Evolutionary conservation across 2,797 vertebrate species (phyloP).

Genomic region (Pempheris klunzingeri): DNA sequence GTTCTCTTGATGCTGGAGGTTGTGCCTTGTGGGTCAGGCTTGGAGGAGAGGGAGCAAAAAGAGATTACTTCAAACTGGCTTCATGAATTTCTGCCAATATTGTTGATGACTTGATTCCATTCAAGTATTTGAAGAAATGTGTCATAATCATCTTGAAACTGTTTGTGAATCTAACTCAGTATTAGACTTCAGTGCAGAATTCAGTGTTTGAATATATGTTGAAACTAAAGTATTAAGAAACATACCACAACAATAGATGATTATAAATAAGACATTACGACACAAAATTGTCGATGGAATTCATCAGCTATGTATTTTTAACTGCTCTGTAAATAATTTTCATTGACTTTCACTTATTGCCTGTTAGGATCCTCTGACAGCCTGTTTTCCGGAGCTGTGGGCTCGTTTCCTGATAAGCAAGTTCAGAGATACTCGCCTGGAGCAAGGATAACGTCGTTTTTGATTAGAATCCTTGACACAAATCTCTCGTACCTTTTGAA

Average conservation of each 20-base stretch:
- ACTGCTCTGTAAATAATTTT: background rate
- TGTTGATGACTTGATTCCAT: background rate
- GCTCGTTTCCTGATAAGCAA: conserved; percentile 53
- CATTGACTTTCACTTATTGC: conserved; percentile 24
- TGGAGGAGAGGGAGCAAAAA: background rate
- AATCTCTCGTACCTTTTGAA: conserved; percentile 68
- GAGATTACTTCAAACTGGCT: background rate
- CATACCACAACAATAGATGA: background rate
- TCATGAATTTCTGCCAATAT: background rate
- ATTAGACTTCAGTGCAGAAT: background rate
- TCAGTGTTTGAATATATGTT: background rate
- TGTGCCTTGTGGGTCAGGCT: background rate
- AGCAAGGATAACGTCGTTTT: conserved; percentile 65
- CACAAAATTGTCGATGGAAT: background rate
- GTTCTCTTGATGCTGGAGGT: background rate
- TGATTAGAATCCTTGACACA: conserved; percentile 71
- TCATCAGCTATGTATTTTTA: background rate
- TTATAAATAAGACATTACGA: background rate
- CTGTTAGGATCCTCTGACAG: conserved; percentile 15
- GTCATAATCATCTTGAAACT: background rate
- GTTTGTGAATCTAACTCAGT: too few species aligned
- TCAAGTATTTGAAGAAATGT: background rate
- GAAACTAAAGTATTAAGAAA: background rate
- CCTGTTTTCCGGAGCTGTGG: conserved; percentile 29
- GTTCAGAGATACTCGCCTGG: conserved; percentile 50